Evolutionary conservation across 2,888 invertebrate species (phyloP).

Genomic region (Caenorhabditis sp.): DNA sequence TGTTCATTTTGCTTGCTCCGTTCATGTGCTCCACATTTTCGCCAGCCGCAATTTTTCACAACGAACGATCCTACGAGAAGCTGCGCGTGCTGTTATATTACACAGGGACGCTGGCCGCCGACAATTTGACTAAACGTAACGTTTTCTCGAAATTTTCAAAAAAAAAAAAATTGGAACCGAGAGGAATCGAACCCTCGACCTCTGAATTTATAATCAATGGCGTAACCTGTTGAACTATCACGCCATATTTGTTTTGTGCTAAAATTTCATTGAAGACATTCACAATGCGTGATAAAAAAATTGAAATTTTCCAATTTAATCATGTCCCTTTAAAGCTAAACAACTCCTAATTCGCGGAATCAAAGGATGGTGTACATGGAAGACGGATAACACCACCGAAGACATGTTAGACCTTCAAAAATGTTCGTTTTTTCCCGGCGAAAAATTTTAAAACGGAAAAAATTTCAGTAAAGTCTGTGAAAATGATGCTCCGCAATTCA

Average conservation of each 20-base stretch:
- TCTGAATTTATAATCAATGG: no score
- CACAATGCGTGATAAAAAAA: no score
- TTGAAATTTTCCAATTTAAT: no score
- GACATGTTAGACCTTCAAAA: background rate
- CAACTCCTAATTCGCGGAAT: conserved; percentile 8
- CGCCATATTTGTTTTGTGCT: no score
- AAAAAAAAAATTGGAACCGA: no score
- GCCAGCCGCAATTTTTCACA: conserved; percentile 47
- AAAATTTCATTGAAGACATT: no score
- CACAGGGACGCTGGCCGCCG: conserved; percentile 7
- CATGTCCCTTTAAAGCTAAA: conserved; percentile 16
- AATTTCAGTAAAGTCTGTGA: no score
- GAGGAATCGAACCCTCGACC: no score
- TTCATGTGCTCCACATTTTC: conserved; percentile 38
- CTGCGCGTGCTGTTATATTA: conserved; percentile 19
- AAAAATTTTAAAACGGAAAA: background rate
- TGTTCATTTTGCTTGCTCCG: conserved; percentile 41
- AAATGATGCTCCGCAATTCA: no score
- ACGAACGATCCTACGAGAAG: conserved; percentile 31
- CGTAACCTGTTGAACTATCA: no score
- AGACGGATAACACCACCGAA: background rate
- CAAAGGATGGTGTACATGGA: conserved; percentile 26
- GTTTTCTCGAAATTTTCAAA: no score
- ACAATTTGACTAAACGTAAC: background rate
- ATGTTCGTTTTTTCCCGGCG: background rate